A percentile compares a stretch with the other conserved stretches of the same genome.
phyloP scores from a whole-genome alignment of 2,888 invertebrate species.

The Sussaba pulchella region DNA sequence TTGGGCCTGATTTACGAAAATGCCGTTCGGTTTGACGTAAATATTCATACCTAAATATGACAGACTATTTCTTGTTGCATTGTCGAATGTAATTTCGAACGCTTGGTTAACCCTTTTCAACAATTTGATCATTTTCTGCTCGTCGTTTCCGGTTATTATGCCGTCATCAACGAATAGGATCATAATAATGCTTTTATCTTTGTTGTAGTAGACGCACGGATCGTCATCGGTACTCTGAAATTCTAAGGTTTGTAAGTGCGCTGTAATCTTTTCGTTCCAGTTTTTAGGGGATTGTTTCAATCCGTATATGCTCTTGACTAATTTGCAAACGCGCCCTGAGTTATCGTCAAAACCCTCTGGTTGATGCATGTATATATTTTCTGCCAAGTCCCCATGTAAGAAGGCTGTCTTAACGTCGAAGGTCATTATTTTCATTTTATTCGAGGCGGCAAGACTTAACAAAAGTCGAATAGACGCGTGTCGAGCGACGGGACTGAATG shows the following conservation, averaged over 20 bases:
- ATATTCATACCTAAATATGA: constrained; percentile 73
- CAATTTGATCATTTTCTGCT: constrained; percentile 62
- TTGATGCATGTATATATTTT: constrained; percentile 69
- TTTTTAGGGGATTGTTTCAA: constrained; percentile 75
- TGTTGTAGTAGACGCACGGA: constrained; percentile 73
- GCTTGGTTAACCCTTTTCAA: constrained; percentile 56
- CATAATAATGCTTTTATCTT: constrained; percentile 39
- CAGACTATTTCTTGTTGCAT: constrained; percentile 36
- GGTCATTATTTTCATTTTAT: constrained; percentile 64
- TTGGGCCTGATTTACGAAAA: constrained; percentile 72
- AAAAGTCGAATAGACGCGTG: constrained; percentile 70
- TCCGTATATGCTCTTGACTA: constrained; percentile 75
- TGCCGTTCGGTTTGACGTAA: constrained; percentile 59
- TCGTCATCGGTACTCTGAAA: constrained; percentile 73
- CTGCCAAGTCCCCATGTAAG: constrained; percentile 67
- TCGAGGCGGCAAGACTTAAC: constrained; percentile 69
- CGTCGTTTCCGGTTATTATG: constrained; percentile 64
- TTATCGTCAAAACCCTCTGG: constrained; percentile 45
- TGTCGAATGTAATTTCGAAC: constrained; percentile 66
- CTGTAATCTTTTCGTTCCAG: constrained; percentile 72
- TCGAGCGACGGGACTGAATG: constrained; percentile 74
- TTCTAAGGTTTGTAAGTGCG: constrained; percentile 65
- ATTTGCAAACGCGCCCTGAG: constrained; percentile 65
- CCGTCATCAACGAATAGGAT: constrained; percentile 62
- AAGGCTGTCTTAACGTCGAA: constrained; percentile 72